Evolutionary conservation across 2,797 vertebrate species (phyloP).

Genomic region (Notolabrus celidotus): DNA sequence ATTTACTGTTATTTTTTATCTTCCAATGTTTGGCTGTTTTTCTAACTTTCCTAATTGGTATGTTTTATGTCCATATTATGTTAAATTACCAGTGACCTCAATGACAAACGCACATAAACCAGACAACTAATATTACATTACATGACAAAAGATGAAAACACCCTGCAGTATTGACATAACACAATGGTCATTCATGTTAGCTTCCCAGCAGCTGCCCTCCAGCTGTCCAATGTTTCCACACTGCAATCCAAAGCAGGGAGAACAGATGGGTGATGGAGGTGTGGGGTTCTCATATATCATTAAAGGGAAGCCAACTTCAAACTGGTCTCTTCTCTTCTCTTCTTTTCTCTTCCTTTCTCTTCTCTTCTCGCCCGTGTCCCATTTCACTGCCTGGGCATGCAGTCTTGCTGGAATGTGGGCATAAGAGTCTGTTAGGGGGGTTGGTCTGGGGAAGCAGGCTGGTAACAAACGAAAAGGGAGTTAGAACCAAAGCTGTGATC

Average conservation of each 20-base stretch:
- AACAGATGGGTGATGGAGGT: conserved; percentile 43
- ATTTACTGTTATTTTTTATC: no score
- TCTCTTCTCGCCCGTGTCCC: conserved; percentile 68
- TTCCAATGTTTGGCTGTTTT: no score
- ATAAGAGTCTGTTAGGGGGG: conserved; percentile 61
- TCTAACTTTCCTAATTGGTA: no score
- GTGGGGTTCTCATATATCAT: conserved; percentile 80
- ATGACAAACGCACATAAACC: conserved; percentile 53
- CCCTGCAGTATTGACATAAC: conserved; percentile 75
- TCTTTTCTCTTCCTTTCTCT: no score
- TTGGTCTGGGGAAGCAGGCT: conserved; percentile 43
- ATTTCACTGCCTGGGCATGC: conserved; percentile 83
- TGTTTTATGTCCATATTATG: no score
- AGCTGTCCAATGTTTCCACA: conserved; percentile 62
- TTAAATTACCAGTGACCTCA: conserved; percentile 21
- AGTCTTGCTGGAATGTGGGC: conserved; percentile 79
- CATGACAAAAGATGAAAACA: conserved; percentile 47
- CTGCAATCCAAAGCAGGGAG: conserved; percentile 70
- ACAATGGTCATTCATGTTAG: conserved; percentile 66
- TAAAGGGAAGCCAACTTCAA: conserved; percentile 86
- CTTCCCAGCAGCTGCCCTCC: conserved; percentile 72
- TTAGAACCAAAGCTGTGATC: conserved; percentile 51
- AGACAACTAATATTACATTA: conserved; percentile 55
- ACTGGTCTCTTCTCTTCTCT: conserved; percentile 50
- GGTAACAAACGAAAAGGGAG: conserved; percentile 58